phyloP scores from a whole-genome alignment of 1,140 invertebrate species.

The Procambarus clarkii region DNA sequence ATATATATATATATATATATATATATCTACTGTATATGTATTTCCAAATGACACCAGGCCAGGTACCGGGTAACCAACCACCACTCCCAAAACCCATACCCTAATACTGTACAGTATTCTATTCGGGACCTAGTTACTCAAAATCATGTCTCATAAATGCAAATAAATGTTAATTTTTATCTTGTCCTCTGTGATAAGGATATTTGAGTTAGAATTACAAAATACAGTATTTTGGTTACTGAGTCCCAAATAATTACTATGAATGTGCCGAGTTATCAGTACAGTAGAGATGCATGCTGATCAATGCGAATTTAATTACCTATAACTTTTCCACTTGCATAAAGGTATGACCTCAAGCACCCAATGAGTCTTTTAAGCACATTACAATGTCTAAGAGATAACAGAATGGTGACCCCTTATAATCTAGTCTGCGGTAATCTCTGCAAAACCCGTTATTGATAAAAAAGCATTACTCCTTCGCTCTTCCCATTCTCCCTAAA shows the following conservation, averaged over 20 bases:
- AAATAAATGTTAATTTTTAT: background rate
- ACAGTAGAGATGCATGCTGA: background rate
- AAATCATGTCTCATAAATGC: background rate
- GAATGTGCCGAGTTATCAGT: background rate
- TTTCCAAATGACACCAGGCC: background rate
- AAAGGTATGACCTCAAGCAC: background rate
- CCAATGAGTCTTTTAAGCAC: background rate
- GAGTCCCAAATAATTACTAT: background rate
- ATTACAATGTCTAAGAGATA: too few relatives aligned
- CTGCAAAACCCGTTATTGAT: too few relatives aligned
- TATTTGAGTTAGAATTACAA: background rate
- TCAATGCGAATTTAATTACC: background rate
- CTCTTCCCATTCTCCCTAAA: too few relatives aligned
- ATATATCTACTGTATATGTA: background rate
- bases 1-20: too few relatives aligned
- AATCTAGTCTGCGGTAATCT: too few relatives aligned
- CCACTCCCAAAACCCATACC: background rate
- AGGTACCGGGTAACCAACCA: background rate
- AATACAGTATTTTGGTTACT: background rate
- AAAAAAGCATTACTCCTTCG: too few relatives aligned
- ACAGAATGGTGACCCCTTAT: too few relatives aligned
- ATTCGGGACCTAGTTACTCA: background rate
- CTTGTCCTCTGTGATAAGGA: background rate
- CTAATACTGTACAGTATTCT: background rate
- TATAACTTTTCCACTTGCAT: background rate